Evolutionary conservation across 2,888 invertebrate species (phyloP), one percentile per base, ranked within the genome.

Genomic region (Microdon myrmicae): DNA sequence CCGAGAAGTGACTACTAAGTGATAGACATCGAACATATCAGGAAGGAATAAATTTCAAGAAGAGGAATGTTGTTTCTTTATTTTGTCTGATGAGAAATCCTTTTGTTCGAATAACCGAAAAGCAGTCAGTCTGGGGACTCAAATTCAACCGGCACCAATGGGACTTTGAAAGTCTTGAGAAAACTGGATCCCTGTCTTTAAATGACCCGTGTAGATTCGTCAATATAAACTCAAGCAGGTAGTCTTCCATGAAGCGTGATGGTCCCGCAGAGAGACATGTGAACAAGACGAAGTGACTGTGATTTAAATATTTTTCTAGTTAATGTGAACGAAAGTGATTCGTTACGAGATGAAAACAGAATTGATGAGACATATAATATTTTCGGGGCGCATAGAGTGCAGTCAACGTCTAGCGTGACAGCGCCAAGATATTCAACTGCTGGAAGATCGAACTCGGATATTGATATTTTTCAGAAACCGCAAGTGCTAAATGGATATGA

Each of bases 261-360:
- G n/a, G n/a, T n/a, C n/a, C n/a, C n/a, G n/a, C n/a, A n/a, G n/a
- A n/a, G n/a, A n/a, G n/a, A n/a, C n/a, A n/a, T n/a, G n/a, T n/a
- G n/a, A n/a, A n/a, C n/a, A n/a, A n/a, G n/a, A 22, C 22, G 22
- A 64, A 56, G 64, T 64, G 64, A 47, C 58, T 38, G 64, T 53
- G 58, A 64, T 58, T 64, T 64, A 64, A 64, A 64, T 64, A 64
- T 58, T 58, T 64, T 64, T 64, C 51, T 53, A 58, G 58, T 64
- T 64, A 64, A 64, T 58, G 64, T 64, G 64, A 32, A 53, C 51
- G 58, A 64, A 64, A 64, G 64, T 64, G 64, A 64, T 64, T 64
- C 58, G 58, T 53, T 64, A 64, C 58, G 51, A 64, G 64, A 56
- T 64, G 58, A 45, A 64, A 58, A 51, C 56, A 61, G 45, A 38